Evolutionary conservation across 2,888 invertebrate genomes (phyloP), one percentile per base, ranked within the genome.

Genomic region (Chrysomela aeneicollis): DNA sequence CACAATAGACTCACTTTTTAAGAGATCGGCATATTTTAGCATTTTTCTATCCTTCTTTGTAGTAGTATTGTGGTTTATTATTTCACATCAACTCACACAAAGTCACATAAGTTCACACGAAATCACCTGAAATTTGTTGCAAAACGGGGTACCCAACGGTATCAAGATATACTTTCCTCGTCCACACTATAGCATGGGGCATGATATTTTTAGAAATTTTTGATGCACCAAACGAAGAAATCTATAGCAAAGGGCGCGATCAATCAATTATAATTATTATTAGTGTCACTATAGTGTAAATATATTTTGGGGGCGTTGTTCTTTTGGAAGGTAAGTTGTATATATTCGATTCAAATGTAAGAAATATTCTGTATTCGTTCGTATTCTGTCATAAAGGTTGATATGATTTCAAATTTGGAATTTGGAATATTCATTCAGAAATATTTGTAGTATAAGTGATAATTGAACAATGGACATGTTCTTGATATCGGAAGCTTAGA

Each of bases 161-260:
- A 79, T 79, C 78, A 81, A 81, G 81, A 79, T 78, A 81, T 77
- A 82, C 81, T 82, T 82, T 81, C 80, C 79, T 79, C 79, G 80
- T 81, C 80, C 80, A 80, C 80, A 80, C 78, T 61, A 15, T 50
- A 77, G 80, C 80, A 80, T 80, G 79, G 79, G 80, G 80, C 80
- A 80, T 81, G 81, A 71, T 68, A 65, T 73, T 70, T 71, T 47
- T 57, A 57, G 57, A 57, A 37, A 15, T 42, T 46, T 46, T 54
- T 46, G 17, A 26, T 57, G 57, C 57, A 57, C 57, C 37, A 21
- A 18, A 18, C 21, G 15, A 54, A 54, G 52, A 53, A 63, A 30
- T 54, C 52, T 63, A 57, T 57, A 62, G 51, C 57, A 57, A 62
- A 62, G 57, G 62, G 57, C 8, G 49, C 18, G 5, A 50, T 21